These are phyloP conservation scores for Lasiommata megera DNA, from an alignment of 2,888 invertebrate species.

Conservation along the genomic window DNA sequence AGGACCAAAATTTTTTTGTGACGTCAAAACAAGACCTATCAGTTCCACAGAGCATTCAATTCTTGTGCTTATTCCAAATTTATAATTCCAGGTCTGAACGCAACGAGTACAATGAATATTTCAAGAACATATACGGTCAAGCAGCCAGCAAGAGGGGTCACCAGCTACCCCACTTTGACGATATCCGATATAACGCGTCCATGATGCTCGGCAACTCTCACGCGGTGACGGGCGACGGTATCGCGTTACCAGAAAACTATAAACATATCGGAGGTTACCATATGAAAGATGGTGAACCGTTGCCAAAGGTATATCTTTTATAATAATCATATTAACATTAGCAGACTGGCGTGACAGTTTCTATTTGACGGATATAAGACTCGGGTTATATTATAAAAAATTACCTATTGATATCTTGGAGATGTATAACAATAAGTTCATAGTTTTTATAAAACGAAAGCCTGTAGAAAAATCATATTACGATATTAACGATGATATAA, in stretches of 20 bases:
- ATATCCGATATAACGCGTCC: constrained; percentile 43
- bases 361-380: no score
- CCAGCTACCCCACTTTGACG: constrained; percentile 35
- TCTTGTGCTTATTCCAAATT: background rate
- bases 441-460: no score
- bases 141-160: constrained; percentile 36
- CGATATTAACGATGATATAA: no score
- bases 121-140: constrained; percentile 20
- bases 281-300: constrained; percentile 45
- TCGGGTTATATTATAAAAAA: no score
- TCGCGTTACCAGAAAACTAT: constrained; percentile 51
- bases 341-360: no score
- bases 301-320: constrained; percentile 44
- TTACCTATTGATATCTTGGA: no score
- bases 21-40: no score
- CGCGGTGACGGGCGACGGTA: constrained; percentile 38
- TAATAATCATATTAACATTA: background rate
- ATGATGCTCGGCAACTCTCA: constrained; percentile 45
- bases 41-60: no score
- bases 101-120: constrained; percentile 23
- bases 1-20: no score
- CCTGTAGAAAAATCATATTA: no score
- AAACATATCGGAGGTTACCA: constrained; percentile 59
- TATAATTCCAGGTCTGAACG: constrained; percentile 15
- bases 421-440: no score